Evolutionary conservation across 2,888 invertebrate species (phyloP).

Genomic region (Catocala sponsa): DNA sequence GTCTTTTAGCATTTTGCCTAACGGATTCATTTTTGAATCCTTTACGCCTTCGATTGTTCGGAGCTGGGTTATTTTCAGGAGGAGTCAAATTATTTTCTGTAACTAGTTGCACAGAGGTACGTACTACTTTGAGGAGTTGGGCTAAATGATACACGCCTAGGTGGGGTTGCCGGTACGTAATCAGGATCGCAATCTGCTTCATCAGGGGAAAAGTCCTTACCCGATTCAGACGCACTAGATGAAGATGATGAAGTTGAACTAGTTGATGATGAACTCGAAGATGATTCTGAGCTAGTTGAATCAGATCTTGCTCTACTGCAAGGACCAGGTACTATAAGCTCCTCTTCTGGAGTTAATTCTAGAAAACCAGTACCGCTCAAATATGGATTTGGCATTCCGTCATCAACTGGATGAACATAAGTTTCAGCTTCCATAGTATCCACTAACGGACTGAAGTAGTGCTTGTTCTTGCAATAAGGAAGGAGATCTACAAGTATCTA

Average conservation of each 20-base stretch:
- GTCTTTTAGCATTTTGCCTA: conserved; percentile 21
- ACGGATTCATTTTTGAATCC: neutral
- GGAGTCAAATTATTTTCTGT: conserved; percentile 6
- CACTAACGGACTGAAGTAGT: conserved; percentile 10
- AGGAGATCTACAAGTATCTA: conserved; percentile 27
- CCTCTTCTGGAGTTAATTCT: conserved; percentile 21
- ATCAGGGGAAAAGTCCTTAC: conserved; percentile 30
- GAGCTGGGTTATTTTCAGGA: conserved; percentile 8
- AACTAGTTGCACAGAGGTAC: neutral
- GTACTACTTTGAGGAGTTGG: conserved; percentile 19
- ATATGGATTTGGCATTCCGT: conserved; percentile 14
- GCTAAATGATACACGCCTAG: conserved; percentile 24
- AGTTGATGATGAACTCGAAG: conserved; percentile 28
- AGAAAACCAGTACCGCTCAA: conserved; percentile 23
- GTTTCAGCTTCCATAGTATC: too few relatives aligned
- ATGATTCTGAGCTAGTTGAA: conserved; percentile 29
- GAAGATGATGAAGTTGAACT: conserved; percentile 23
- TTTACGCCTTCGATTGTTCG: conserved; percentile 16
- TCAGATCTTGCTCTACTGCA: conserved; percentile 25
- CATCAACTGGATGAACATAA: conserved; percentile 19
- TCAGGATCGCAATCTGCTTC: conserved; percentile 26
- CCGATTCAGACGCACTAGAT: conserved; percentile 22
- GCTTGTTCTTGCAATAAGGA: conserved; percentile 29
- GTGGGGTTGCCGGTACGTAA: conserved; percentile 21
- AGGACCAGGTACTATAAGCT: conserved; percentile 12